Evolutionary conservation across 2,888 invertebrate species (phyloP).

Genomic region (Antheraea assamensis): DNA sequence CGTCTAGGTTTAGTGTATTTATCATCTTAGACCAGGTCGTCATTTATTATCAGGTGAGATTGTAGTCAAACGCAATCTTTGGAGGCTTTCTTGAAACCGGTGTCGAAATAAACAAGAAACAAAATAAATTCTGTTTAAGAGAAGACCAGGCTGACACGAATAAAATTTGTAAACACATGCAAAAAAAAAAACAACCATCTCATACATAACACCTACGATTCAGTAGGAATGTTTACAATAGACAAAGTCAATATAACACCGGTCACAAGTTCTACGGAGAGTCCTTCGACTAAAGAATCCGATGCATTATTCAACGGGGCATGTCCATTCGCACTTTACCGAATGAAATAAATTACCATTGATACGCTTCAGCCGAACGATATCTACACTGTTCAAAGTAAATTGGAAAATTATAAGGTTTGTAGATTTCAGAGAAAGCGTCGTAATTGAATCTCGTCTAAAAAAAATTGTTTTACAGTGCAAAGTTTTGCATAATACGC

Average conservation of each 20-base stretch:
- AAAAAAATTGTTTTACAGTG: no score
- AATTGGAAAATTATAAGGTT: conserved; percentile 14
- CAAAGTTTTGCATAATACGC: background rate
- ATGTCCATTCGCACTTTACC: conserved; percentile 47
- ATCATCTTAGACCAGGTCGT: no score
- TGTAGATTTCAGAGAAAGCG: background rate
- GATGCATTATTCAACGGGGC: conserved; percentile 49
- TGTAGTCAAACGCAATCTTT: no score
- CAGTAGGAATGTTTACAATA: conserved; percentile 3
- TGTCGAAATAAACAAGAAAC: background rate
- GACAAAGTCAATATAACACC: background rate
- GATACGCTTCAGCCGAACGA: conserved; percentile 23
- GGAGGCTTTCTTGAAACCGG: no score
- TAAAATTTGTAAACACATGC: background rate
- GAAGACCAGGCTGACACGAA: background rate
- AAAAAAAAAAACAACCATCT: background rate
- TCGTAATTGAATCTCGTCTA: background rate
- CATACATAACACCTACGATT: background rate
- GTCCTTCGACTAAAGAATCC: conserved; percentile 28
- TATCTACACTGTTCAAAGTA: background rate
- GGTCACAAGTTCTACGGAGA: conserved; percentile 5
- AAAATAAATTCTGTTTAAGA: background rate
- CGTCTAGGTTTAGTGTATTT: no score
- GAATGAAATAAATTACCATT: conserved; percentile 62
- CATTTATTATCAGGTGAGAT: no score